A percentile compares a stretch with the other conserved stretches of the same genome.
These are phyloP conservation scores for Drosophila monieri DNA, from an alignment of 2,888 invertebrate genomes.

Conservation along the genomic window DNA sequence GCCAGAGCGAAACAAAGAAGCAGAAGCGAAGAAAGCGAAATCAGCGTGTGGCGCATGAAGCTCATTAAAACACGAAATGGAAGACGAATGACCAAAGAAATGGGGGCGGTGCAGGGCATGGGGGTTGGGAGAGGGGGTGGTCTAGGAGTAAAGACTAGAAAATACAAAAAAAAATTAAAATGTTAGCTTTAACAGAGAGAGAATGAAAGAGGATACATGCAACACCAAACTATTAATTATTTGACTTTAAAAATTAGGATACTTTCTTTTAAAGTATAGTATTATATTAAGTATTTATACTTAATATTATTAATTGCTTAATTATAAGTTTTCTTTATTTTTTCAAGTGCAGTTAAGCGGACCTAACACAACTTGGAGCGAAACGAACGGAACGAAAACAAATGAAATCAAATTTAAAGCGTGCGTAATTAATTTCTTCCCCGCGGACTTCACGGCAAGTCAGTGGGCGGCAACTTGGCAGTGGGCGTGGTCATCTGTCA, in stretches of 20 bases:
- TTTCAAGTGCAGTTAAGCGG: conserved; percentile 2
- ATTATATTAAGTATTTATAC: too few species aligned
- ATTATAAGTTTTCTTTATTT: not conserved
- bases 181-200: not conserved
- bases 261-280: too few species aligned
- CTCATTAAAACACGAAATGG: conserved; percentile 52
- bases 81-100: conserved; percentile 40
- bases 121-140: conserved; percentile 1
- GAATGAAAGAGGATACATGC: not conserved
- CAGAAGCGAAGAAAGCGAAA: conserved; percentile 42
- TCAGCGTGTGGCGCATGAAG: conserved; percentile 54
- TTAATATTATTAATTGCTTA: too few species aligned
- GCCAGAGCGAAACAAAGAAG: conserved; percentile 25
- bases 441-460: conserved; percentile 13
- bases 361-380: conserved; percentile 11
- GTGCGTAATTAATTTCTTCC: conserved; percentile 47
- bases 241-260: too few species aligned
- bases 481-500: conserved; percentile 19
- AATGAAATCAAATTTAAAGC: conserved; percentile 54
- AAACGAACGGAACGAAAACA: conserved; percentile 34
- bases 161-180: not conserved
- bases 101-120: not conserved
- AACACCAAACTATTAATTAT: too few species aligned
- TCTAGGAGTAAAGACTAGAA: not conserved
- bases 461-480: conserved; percentile 7